Percentiles rank a stretch among this genome's conserved stretches.
Evolutionary conservation across 1,140 invertebrate genomes (phyloP).

Genomic region (Tetramorium alpestre): DNA sequence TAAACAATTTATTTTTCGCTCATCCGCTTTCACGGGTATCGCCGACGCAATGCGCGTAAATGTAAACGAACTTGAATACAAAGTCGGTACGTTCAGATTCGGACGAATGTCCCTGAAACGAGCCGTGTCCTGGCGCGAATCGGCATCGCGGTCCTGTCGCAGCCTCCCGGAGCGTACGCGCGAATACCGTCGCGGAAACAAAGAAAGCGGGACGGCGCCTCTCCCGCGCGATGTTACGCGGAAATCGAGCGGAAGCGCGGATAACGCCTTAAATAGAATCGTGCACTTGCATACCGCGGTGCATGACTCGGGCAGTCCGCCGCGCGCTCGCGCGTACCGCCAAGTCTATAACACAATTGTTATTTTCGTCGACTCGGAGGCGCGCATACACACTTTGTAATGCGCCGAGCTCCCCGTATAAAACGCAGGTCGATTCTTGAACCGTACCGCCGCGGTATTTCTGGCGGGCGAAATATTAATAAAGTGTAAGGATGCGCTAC

Average conservation of each 20-base stretch:
- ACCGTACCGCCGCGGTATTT: slow-evolving; percentile 63
- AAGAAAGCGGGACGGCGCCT: neutral
- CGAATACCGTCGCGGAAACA: neutral
- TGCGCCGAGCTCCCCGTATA: slow-evolving; percentile 41
- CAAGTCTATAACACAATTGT: slow-evolving; percentile 64
- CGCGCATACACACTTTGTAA: slow-evolving; percentile 57
- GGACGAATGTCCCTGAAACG: neutral
- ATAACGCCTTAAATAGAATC: slow-evolving; percentile 49
- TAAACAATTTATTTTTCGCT: neutral
- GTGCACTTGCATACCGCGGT: slow-evolving; percentile 8
- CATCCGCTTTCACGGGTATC: neutral
- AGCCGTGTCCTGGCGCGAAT: neutral
- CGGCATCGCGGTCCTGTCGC: too few species aligned
- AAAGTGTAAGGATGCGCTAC: slow-evolving; percentile 68
- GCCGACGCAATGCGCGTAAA: neutral
- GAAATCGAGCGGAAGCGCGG: slow-evolving; percentile 37
- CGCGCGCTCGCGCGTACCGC: neutral
- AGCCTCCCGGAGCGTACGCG: too few species aligned
- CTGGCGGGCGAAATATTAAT: slow-evolving; percentile 71
- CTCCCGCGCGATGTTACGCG: slow-evolving; percentile 20
- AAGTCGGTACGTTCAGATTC: neutral
- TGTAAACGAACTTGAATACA: neutral
- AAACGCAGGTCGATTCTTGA: slow-evolving; percentile 68
- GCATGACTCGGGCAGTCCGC: slow-evolving; percentile 9
- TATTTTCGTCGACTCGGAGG: slow-evolving; percentile 68